These are phyloP conservation scores for Dascillus cervinus DNA, from an alignment of 2,888 invertebrate genomes.

Conservation along the genomic window DNA sequence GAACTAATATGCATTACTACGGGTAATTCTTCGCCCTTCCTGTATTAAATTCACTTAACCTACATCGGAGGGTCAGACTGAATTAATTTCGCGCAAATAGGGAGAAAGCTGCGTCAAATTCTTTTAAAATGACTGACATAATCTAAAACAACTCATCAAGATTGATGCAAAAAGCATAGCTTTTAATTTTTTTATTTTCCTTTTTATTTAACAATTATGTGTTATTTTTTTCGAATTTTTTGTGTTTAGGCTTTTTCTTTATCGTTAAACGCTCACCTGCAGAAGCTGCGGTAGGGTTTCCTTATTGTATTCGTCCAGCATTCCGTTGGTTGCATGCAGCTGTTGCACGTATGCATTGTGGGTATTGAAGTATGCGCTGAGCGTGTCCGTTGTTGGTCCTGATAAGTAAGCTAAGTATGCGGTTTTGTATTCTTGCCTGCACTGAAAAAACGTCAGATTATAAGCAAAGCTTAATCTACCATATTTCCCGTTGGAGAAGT, in stretches of 20 bases:
- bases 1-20: slow-evolving; percentile 11
- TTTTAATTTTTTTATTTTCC: too few relatives aligned
- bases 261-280: too few relatives aligned
- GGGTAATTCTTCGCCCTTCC: slow-evolving; percentile 8
- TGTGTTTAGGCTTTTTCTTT: too few relatives aligned
- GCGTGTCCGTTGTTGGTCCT: slow-evolving; percentile 59
- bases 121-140: too few relatives aligned
- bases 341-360: slow-evolving; percentile 94
- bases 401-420: slow-evolving; percentile 74
- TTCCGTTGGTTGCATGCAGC: slow-evolving; percentile 85
- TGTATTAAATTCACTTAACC: background rate
- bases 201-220: too few relatives aligned
- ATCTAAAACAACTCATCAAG: too few relatives aligned
- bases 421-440: slow-evolving; percentile 80
- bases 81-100: too few relatives aligned
- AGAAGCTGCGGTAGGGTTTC: slow-evolving; percentile 79
- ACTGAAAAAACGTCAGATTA: slow-evolving; percentile 61
- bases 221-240: too few relatives aligned
- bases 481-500: too few relatives aligned
- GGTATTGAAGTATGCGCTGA: slow-evolving; percentile 77
- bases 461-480: too few relatives aligned
- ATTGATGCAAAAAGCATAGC: too few relatives aligned
- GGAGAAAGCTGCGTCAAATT: too few relatives aligned
- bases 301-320: slow-evolving; percentile 82
- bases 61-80: background rate